phyloP scores from a whole-genome alignment of 2,888 invertebrate species.

The Oligia fasciuncula region DNA sequence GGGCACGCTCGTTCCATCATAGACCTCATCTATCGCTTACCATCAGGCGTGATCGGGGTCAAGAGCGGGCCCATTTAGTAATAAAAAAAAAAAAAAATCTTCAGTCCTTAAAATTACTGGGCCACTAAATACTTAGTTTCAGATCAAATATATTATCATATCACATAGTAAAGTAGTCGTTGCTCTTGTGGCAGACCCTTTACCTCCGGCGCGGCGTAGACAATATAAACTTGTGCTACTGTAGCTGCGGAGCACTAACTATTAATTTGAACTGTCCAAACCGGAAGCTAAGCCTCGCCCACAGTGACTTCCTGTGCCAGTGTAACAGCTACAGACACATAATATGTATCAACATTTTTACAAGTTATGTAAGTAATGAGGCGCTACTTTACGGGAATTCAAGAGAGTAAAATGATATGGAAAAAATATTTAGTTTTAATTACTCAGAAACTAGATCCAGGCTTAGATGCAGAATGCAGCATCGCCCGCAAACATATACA shows the following conservation, averaged over 20 bases:
- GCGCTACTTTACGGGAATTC: background rate
- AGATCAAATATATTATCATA: background rate
- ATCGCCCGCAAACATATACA: too few relatives aligned
- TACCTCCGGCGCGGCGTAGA: slow-evolving; percentile 4
- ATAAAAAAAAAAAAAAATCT: too few relatives aligned
- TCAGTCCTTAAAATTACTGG: too few relatives aligned
- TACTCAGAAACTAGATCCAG: background rate
- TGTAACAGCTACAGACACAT: background rate
- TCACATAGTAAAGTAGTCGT: background rate
- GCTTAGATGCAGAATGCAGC: background rate
- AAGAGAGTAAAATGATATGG: background rate
- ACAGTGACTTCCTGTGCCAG: background rate
- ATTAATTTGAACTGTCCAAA: slow-evolving; percentile 28
- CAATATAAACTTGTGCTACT: background rate
- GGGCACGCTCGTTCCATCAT: too few relatives aligned
- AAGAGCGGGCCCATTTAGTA: too few relatives aligned
- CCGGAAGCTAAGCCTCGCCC: slow-evolving; percentile 16
- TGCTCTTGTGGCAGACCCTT: background rate
- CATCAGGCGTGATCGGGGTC: too few relatives aligned
- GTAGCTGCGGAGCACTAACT: background rate
- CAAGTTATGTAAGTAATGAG: too few relatives aligned
- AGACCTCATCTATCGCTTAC: too few relatives aligned
- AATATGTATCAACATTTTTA: background rate
- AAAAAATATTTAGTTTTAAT: background rate
- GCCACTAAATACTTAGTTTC: too few relatives aligned